These are phyloP conservation scores for Dicrurus megarhynchus DNA, from an alignment of 2,113 vertebrate species.

Conservation along the genomic window DNA sequence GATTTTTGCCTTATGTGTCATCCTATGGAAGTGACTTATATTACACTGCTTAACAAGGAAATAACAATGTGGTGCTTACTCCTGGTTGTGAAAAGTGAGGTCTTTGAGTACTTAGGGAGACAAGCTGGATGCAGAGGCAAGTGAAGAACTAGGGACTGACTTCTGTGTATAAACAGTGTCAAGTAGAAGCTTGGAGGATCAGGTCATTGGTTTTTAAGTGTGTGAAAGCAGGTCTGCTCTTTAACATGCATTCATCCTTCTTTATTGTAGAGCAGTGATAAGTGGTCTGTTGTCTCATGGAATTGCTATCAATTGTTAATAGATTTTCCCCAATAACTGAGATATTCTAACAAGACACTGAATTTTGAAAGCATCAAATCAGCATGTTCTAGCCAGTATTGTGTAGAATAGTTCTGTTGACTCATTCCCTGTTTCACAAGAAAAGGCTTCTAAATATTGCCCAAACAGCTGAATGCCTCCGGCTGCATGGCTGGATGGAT, in stretches of 20 bases:
- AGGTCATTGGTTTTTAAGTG: not conserved
- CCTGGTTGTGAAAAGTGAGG: not conserved
- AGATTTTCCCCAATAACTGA: not conserved
- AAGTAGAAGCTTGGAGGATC: not conserved
- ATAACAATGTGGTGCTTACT: not conserved
- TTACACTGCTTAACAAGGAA: not conserved
- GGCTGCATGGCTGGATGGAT: not conserved
- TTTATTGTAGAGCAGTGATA: not conserved
- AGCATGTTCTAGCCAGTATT: not conserved
- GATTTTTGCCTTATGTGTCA: not conserved
- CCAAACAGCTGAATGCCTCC: not conserved
- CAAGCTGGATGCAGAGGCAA: not conserved
- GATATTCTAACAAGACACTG: not conserved
- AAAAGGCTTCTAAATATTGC: not conserved
- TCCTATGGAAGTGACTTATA: not conserved
- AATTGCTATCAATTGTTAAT: not conserved
- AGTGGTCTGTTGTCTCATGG: not conserved
- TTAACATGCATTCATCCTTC: not conserved
- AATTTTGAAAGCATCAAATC: not conserved
- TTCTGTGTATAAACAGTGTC: not conserved
- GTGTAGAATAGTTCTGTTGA: not conserved
- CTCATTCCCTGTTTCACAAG: not conserved
- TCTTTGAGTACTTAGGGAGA: not conserved
- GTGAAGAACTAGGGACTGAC: not conserved
- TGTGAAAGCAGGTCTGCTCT: not conserved